Evolutionary conservation across 2,797 vertebrate species (phyloP), one percentile per base, ranked within the genome.

Genomic region (Caiman crocodilus): DNA sequence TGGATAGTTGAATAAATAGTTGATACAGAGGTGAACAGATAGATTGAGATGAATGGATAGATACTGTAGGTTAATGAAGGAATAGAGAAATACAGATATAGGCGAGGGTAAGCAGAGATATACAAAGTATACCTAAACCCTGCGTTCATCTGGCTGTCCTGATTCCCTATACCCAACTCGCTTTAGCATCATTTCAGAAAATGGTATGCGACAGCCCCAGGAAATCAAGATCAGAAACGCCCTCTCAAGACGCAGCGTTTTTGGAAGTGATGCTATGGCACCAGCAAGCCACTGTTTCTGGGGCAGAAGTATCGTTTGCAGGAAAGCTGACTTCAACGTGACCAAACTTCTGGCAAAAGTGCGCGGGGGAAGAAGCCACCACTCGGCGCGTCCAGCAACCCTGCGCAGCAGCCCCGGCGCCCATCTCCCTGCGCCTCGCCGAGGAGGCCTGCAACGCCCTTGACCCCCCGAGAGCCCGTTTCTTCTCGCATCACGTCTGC

Each of bases 391-490:
- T 83, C 56, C 81, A 7, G 81, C 0, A 1, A 14, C 0, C 0
- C 84, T 4, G 0, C 77, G 30, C 42, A 69, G 21, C 35, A 35
- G 21, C 35, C 2, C 75, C 71, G 88, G 42, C 0, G 0, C 65
- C 9, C 9, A 0, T 0, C 84, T 64, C 1, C 1, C 30, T 81
- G 80, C 86, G 1, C 1, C 14, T 91, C 14, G 0, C 74, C 8
- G 64, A 42, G 58, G 23, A 84, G 0, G 55, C 60, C 94, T 93
- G 91, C 90, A 76, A 67, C 83, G 26, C n/a, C n/a, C n/a, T n/a
- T n/a, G n/a, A n/a, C 42, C 42, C 42, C 42, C 93, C 92, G 83
- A 94, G 93, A 84, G 78, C 4, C 59, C 77, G 90, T 90, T 81
- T 87, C 84, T 79, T 69, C 65, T 13, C 88, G 77, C 91, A 92